These are phyloP conservation scores for Megalonaias nervosa DNA, from an alignment of 1,140 invertebrate species.

Conservation along the genomic window DNA sequence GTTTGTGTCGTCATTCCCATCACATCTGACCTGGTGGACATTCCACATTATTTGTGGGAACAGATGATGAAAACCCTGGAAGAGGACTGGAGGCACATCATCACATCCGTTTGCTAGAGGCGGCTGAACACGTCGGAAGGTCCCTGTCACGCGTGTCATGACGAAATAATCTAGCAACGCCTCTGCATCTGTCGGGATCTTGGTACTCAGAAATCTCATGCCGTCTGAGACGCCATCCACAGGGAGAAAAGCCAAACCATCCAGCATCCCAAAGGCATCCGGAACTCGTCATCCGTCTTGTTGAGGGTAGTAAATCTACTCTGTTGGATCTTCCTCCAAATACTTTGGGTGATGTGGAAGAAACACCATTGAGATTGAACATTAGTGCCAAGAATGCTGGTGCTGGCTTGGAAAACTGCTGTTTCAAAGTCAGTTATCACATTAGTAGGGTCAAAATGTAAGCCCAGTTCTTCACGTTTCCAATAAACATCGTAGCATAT, in stretches of 20 bases:
- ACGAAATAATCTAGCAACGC: slow-evolving; percentile 22
- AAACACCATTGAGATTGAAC: no score
- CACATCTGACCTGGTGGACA: no score
- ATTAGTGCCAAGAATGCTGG: no score
- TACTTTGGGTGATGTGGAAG: no score
- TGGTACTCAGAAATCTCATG: slow-evolving; percentile 1
- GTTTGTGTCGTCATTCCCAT: no score
- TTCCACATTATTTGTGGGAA: no score
- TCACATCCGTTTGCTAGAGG: neutral
- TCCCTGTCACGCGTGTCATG: slow-evolving; percentile 15
- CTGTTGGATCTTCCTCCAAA: slow-evolving; percentile 22
- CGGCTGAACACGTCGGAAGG: slow-evolving; percentile 13
- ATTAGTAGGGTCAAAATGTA: neutral
- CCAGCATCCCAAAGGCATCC: slow-evolving; percentile 27
- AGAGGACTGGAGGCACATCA: neutral
- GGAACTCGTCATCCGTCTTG: slow-evolving; percentile 16
- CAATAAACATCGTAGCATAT: neutral
- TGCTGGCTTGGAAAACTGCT: no score
- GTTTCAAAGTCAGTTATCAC: no score
- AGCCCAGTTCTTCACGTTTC: slow-evolving; percentile 5
- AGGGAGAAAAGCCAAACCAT: slow-evolving; percentile 30
- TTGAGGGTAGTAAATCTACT: slow-evolving; percentile 9
- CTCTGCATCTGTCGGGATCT: neutral
- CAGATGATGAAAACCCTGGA: no score
- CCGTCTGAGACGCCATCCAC: slow-evolving; percentile 20